Evolutionary conservation across 2,797 vertebrate genomes (phyloP), one percentile per base, ranked within the genome.

Genomic region (Rhinophrynus dorsalis): DNA sequence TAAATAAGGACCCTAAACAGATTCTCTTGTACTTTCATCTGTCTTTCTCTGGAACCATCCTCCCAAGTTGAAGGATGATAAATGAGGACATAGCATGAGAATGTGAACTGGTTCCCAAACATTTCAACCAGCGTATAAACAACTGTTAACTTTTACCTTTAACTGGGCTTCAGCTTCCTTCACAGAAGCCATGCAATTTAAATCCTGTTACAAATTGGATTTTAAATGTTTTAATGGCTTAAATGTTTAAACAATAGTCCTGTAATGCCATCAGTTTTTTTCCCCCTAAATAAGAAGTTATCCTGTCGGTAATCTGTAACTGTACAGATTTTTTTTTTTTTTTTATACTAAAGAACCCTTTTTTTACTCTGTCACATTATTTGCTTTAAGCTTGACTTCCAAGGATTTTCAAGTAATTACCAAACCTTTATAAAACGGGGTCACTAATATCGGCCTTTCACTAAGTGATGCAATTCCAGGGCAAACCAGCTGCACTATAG

Each of bases 91-190:
- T 47, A 78, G 80, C 77, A 81, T 82, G 83, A 85, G 85, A 90
- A 87, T 86, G 85, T 88, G 81, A 84, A 68, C 86, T 86, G 67
- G 79, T 85, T 90, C 82, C 83, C 84, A 91, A 89, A 89, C 85
- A 88, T 90, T 85, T 84, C 85, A 85, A 77, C 81, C 75, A 81
- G 76, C 81, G 82, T 85, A 87, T 89, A 89, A 89, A 88, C 84
- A 88, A 84, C 79, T 83, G 79, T 82, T 84, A 83, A 73, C 80
- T 82, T 79, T 87, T 89, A 87, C 85, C 83, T 89, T 84, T 84
- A 82, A 75, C 80, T 76, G 80, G 79, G 76, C 79, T 81, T 78
- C 47, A 80, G 27, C 80, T 74, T 82, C 74, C 75, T 74, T 77
- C 62, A 74, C 78, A 80, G 77, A 78, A 83, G 78, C 79, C 76